Percentiles rank a stretch among this genome's conserved stretches.
Conservation (phyloP, 1,140 invertebrate genomes). For the Bombus balteatus region DNA sequence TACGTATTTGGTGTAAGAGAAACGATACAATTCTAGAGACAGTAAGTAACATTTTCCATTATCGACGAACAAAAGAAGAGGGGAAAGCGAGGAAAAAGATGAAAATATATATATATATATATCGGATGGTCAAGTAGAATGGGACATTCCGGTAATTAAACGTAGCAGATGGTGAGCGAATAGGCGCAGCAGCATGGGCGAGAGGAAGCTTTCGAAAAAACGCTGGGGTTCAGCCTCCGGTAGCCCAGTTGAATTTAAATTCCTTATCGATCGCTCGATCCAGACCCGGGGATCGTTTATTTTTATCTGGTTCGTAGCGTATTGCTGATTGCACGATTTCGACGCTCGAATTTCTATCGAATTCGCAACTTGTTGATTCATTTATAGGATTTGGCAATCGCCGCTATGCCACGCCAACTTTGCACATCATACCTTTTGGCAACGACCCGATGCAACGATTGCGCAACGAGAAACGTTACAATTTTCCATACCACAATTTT, state of each 20-base stretch:
- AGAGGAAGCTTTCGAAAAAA: neutral
- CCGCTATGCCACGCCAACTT: slow-evolving; percentile 23
- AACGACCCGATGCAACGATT: neutral
- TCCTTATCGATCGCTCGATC: slow-evolving; percentile 28
- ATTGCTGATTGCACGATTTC: slow-evolving; percentile 52
- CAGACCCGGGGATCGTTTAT: slow-evolving; percentile 22
- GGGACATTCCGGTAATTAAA: neutral
- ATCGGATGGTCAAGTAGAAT: neutral
- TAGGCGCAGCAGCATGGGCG: too few species aligned
- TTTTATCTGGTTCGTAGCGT: slow-evolving; percentile 36
- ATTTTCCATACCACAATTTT: neutral
- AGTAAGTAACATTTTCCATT: too few species aligned
- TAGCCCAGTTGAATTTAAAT: slow-evolving; percentile 27
- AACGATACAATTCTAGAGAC: too few species aligned
- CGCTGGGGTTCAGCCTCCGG: too few species aligned
- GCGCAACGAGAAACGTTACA: neutral
- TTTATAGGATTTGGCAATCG: slow-evolving; percentile 55
- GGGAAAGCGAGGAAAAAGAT: too few species aligned
- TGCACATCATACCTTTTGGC: slow-evolving; percentile 43
- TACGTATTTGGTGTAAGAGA: too few species aligned
- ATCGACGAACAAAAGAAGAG: too few species aligned
- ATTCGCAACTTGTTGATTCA: slow-evolving; percentile 53
- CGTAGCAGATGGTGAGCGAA: neutral
- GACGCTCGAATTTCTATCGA: slow-evolving; percentile 46
- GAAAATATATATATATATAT: neutral